Base-by-base conservation (phyloP, 2,113 vertebrate genomes). In the Carassius carassius region DNA sequence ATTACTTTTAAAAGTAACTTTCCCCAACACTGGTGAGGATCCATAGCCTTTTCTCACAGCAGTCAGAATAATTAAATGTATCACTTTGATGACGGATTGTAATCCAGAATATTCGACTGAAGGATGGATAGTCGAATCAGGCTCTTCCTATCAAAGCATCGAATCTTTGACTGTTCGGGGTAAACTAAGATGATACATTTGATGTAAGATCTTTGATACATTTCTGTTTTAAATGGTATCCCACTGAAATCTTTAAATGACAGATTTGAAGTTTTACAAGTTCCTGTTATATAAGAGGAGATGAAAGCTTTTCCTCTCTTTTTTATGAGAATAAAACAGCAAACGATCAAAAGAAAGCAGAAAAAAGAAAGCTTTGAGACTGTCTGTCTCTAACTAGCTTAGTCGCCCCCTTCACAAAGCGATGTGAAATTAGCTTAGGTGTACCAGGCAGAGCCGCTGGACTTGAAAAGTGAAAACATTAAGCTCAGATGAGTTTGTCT, bases 401-500 rank as follows among this genome's bases (percentile, higher is more conserved):
- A 97, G 91, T 56, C 23, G 49, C 88, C 88, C 93, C 93, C 89
- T 90, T 87, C 89, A 58, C 77, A 82, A 60, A 86, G 80, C 85
- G 79, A 87, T 88, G 89, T 88, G 90, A 92, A 92, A 93, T 93
- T 94, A 96, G 96, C 95, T 97, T 96, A 96, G 95, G 94, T 96
- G 96, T 96, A 96, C 96, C 96, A 96, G 96, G 96, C 96, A 94
- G 96, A 96, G 95, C 96, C 92, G 94, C 92, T 91, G 93, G 94
- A 95, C 92, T 92, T 94, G 94, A 94, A 93, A 95, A 94, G 95
- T 94, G 95, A 93, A 94, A 95, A 95, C 91, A 94, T 95, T 96
- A 96, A 98, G 95, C 96, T 96, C 95, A 94, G 96, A 95, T 95
- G 94, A 96, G 95, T 96, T 95, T 95, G 94, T 94, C 95, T 96